Conservation (phyloP, 2,113 vertebrate species). For the Pandion haliaetus region DNA sequence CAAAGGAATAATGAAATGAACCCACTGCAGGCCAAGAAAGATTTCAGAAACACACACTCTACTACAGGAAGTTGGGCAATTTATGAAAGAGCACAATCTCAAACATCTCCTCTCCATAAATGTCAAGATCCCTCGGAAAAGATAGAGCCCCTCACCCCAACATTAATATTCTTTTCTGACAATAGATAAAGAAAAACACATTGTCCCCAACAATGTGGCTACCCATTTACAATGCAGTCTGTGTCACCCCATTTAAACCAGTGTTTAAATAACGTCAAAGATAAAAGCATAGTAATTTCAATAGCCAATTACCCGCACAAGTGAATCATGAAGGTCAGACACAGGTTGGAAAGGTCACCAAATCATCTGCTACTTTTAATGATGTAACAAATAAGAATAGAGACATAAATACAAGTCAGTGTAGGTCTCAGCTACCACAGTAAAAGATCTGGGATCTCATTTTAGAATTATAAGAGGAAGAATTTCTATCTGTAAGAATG, state of each 20-base stretch:
- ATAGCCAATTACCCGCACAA: constrained; percentile 57
- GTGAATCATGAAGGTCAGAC: constrained; percentile 64
- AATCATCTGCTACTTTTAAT: constrained; percentile 37
- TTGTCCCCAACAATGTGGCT: not conserved
- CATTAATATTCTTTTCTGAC: not conserved
- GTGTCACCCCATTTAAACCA: constrained; percentile 1
- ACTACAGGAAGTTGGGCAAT: not conserved
- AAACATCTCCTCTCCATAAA: not conserved
- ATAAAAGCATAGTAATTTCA: constrained; percentile 51
- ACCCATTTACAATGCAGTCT: constrained; percentile 16
- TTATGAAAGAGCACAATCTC: not conserved
- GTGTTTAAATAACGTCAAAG: constrained; percentile 51
- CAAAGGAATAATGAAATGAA: not conserved
- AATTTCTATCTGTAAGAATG: constrained; percentile 31
- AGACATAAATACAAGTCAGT: not conserved
- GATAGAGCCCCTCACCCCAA: not conserved
- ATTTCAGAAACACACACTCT: not conserved
- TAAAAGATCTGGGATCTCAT: not conserved
- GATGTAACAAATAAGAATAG: not conserved
- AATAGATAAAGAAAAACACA: not conserved
- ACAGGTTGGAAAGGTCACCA: constrained; percentile 43
- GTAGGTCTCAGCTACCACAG: not conserved
- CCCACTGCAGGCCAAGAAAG: not conserved
- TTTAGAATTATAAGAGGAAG: not conserved
- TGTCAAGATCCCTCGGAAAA: not conserved